Evolutionary conservation across 1,140 invertebrate genomes (phyloP).

Genomic region (Orchestia grillus): DNA sequence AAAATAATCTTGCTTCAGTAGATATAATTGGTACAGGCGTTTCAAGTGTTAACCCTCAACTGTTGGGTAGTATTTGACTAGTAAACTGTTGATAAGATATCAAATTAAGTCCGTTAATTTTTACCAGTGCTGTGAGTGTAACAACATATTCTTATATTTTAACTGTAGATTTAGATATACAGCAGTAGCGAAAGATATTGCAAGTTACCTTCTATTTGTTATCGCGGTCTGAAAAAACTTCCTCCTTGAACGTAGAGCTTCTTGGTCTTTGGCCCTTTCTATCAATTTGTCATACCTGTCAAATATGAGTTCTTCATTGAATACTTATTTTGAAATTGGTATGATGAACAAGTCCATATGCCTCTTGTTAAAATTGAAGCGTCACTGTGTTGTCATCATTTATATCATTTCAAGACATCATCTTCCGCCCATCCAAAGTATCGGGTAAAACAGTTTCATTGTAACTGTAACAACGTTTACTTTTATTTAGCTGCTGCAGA

Average conservation of each 20-base stretch:
- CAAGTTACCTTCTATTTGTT: background rate
- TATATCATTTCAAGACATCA: background rate
- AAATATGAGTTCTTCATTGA: too few species aligned
- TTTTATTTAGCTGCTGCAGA: background rate
- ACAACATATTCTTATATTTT: constrained; percentile 27
- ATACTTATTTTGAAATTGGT: too few species aligned
- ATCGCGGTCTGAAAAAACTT: too few species aligned
- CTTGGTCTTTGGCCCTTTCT: too few species aligned
- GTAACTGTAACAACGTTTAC: background rate
- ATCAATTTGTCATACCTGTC: too few species aligned
- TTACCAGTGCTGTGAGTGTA: constrained; percentile 46
- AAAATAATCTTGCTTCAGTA: background rate
- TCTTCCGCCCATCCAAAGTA: background rate
- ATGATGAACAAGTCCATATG: too few species aligned
- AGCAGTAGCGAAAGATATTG: background rate
- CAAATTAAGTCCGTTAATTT: background rate
- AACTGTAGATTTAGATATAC: background rate
- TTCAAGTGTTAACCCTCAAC: background rate
- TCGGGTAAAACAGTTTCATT: background rate
- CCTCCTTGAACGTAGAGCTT: too few species aligned
- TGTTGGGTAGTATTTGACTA: background rate
- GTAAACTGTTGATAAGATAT: background rate
- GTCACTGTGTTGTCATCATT: background rate
- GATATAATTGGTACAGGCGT: background rate
- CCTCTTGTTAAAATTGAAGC: too few species aligned